Conservation (phyloP, 2,888 invertebrate species). For the Hanleya hanleyi region DNA sequence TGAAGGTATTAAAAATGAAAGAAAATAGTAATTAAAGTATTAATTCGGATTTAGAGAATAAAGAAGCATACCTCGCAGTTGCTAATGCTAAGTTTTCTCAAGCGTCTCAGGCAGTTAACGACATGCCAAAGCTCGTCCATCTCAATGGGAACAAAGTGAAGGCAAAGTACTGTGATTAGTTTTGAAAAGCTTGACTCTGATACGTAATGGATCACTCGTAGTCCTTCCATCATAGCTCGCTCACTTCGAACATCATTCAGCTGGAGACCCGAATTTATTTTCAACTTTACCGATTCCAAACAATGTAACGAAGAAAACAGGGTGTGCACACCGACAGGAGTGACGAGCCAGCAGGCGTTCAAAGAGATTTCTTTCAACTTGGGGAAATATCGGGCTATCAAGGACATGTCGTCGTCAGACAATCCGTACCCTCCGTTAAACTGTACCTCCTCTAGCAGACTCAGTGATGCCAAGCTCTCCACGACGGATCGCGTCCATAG, state of each 20-base stretch:
- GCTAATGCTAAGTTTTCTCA: slow-evolving; percentile 57
- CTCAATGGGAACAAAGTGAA: slow-evolving; percentile 58
- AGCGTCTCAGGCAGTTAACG: slow-evolving; percentile 43
- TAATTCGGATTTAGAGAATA: too few relatives aligned
- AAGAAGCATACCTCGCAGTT: slow-evolving; percentile 56
- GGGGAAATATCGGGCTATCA: slow-evolving; percentile 43
- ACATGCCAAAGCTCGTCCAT: slow-evolving; percentile 59
- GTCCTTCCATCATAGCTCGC: slow-evolving; percentile 51
- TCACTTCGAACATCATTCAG: slow-evolving; percentile 52
- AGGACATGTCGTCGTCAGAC: slow-evolving; percentile 46
- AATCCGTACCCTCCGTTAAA: slow-evolving; percentile 58
- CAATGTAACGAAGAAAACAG: slow-evolving; percentile 39
- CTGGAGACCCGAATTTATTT: slow-evolving; percentile 55
- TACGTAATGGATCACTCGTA: slow-evolving; percentile 39
- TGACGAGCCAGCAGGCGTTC: slow-evolving; percentile 58
- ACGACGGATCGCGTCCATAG: slow-evolving; percentile 55
- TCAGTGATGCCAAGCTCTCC: slow-evolving; percentile 43
- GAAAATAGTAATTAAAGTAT: too few relatives aligned
- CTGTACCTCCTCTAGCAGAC: slow-evolving; percentile 49
- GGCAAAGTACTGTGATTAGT: slow-evolving; percentile 50
- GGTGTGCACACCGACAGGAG: slow-evolving; percentile 41
- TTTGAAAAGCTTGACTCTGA: slow-evolving; percentile 32
- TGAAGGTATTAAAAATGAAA: too few relatives aligned
- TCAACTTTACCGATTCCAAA: slow-evolving; percentile 50
- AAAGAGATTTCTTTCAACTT: slow-evolving; percentile 49